Conservation (phyloP, 2,113 vertebrate genomes). For the Candoia aspera region DNA sequence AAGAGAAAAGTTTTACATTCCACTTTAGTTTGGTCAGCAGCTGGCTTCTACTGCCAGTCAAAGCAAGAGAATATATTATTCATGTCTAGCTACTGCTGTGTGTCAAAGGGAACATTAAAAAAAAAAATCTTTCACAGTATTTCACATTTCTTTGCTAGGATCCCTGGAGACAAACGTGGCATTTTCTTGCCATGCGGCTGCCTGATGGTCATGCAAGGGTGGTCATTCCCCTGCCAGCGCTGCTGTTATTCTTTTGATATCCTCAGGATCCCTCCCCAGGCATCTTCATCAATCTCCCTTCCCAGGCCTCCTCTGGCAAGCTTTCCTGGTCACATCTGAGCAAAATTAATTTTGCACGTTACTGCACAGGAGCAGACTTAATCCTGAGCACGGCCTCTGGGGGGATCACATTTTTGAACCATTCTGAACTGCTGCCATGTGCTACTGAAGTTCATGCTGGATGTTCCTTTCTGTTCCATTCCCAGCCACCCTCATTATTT, state of each 20-base stretch:
- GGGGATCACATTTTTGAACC: background rate
- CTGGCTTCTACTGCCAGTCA: constrained; percentile 5
- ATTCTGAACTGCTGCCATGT: background rate
- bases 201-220: background rate
- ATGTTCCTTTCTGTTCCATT: background rate
- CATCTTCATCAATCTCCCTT: background rate
- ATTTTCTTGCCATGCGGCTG: background rate
- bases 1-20: constrained; percentile 31
- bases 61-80: constrained; percentile 14
- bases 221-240: background rate
- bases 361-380: background rate
- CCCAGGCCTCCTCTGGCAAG: background rate
- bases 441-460: background rate
- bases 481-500: background rate
- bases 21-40: constrained; percentile 5
- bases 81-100: background rate
- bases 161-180: background rate
- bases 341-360: background rate
- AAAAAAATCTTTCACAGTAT: background rate
- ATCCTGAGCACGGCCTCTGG: background rate
- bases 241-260: background rate
- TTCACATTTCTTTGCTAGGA: background rate
- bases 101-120: background rate
- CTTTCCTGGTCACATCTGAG: background rate
- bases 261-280: background rate